These are phyloP conservation scores for Megaleporinus macrocephalus DNA, from an alignment of 2,113 vertebrate species.

Conservation along the genomic window DNA sequence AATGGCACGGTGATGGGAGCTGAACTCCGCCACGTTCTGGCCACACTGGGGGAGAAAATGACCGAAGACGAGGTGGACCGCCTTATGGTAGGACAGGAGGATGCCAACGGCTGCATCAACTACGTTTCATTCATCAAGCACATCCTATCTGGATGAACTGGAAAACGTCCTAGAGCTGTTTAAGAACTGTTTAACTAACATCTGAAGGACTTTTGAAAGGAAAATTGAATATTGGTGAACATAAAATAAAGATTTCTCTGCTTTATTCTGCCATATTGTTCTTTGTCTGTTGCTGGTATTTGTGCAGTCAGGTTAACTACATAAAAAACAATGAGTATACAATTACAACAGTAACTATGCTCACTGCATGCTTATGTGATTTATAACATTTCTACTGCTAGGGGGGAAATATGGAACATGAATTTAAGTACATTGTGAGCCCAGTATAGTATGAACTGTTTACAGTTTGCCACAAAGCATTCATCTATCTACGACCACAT, in stretches of 20 bases:
- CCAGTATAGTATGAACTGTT: not conserved
- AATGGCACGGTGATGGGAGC: conserved; percentile 82
- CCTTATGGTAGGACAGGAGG: conserved; percentile 92
- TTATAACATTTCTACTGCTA: not conserved
- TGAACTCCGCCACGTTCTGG: conserved; percentile 81
- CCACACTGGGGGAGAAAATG: conserved; percentile 79
- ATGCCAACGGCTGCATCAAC: conserved; percentile 93
- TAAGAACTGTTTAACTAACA: not conserved
- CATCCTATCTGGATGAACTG: conserved; percentile 84
- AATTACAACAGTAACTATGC: not conserved
- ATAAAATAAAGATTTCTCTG: conserved; percentile 49
- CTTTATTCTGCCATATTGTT: not conserved
- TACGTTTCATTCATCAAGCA: conserved; percentile 94
- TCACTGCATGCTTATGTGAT: not conserved
- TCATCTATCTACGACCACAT: no score
- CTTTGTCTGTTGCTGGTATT: conserved; percentile 25
- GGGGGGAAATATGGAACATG: not conserved
- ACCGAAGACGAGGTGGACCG: conserved; percentile 86
- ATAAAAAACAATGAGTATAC: not conserved
- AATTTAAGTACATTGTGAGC: not conserved
- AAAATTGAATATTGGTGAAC: conserved; percentile 30
- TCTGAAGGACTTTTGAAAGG: conserved; percentile 35
- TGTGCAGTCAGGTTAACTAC: not conserved
- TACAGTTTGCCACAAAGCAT: not conserved
- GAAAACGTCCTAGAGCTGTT: not conserved